Evolutionary conservation across 2,888 invertebrate species (phyloP), one percentile per base, ranked within the genome.

Genomic region (Stenurella melanura): DNA sequence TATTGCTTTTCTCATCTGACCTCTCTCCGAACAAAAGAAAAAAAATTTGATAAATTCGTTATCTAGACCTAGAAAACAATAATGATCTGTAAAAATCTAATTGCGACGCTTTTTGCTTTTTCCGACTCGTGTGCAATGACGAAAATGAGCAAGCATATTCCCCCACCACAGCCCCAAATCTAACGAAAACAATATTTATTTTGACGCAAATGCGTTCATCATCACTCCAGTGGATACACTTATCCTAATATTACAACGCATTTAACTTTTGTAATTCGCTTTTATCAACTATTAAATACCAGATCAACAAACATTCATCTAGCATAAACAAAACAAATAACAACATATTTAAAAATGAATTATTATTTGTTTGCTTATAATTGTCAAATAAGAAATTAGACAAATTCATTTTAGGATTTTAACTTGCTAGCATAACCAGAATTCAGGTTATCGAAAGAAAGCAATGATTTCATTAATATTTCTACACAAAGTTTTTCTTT

Each of bases 181-280:
- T 30, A 34, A 30, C 30, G 30, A 63, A 63, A 63, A 50, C 30
- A 63, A 63, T 34, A 30, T 63, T 63, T 63, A 34, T n/a, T 15
- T 34, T 63, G 61, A 63, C 61, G 61, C 10, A 34, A 63, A 63
- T 4, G 3, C 21, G n/a, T 34, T 10, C n/a, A n/a, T 34, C 34
- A n/a, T 63, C 61, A 30, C 21, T 63, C n/a, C 7, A 30, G 17
- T 34, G 17, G 34, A 17, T 63, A 63, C 34, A 63, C 34, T 63
- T 7, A 15, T 60, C 1, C 61, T 50, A 50, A 42, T 42, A 42
- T 42, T 50, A 50, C 50, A n/a, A n/a, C 50, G 50, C 50, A 50
- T 50, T 50, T 50, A 50, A 50, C 50, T 4, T 50, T n/a, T 50
- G 12, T 50, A n/a, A 50, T 50, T 50, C 15, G 42, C 42, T 50